A percentile compares a stretch with the other conserved stretches of the same genome.
Evolutionary conservation across 2,888 invertebrate genomes (phyloP).

Genomic region (Platerodrilus igneus): DNA sequence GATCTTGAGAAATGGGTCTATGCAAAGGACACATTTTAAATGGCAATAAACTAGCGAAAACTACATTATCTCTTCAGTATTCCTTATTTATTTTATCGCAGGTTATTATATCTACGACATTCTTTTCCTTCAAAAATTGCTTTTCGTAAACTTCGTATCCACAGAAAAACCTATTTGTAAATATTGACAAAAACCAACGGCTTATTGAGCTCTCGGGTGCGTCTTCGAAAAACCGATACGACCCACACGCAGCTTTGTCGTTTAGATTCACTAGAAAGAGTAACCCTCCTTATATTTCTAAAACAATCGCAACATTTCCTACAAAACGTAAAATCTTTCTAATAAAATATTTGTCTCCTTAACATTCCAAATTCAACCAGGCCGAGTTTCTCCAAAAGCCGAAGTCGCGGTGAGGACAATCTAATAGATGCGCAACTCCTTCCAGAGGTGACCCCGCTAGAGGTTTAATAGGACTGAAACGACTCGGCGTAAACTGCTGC

Average conservation of each 20-base stretch:
- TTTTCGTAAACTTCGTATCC: too few species aligned
- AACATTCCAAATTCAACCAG: conserved; percentile 87
- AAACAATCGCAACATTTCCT: conserved; percentile 15
- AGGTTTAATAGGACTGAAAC: conserved; percentile 69
- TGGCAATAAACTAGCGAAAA: too few species aligned
- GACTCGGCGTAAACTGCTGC: conserved; percentile 62
- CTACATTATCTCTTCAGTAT: too few species aligned
- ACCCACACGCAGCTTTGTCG: conserved; percentile 23
- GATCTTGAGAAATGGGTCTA: too few species aligned
- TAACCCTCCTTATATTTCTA: conserved; percentile 11
- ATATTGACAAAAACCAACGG: conserved; percentile 29
- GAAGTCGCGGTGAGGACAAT: conserved; percentile 78
- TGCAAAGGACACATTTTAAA: too few species aligned
- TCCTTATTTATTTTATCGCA: too few species aligned
- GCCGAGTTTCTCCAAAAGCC: conserved; percentile 79
- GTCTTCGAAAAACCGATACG: conserved; percentile 29
- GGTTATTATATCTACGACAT: too few species aligned
- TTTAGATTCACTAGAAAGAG: conserved; percentile 16
- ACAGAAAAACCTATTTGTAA: conserved; percentile 21
- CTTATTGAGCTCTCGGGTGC: conserved; percentile 30
- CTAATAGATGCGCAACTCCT: conserved; percentile 64
- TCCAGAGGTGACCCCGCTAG: conserved; percentile 66
- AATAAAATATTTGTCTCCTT: too few species aligned
- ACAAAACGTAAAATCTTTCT: too few species aligned
- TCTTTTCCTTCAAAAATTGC: too few species aligned